Evolutionary conservation across 2,797 vertebrate genomes (phyloP).

Genomic region (Eulemur albifrons): DNA sequence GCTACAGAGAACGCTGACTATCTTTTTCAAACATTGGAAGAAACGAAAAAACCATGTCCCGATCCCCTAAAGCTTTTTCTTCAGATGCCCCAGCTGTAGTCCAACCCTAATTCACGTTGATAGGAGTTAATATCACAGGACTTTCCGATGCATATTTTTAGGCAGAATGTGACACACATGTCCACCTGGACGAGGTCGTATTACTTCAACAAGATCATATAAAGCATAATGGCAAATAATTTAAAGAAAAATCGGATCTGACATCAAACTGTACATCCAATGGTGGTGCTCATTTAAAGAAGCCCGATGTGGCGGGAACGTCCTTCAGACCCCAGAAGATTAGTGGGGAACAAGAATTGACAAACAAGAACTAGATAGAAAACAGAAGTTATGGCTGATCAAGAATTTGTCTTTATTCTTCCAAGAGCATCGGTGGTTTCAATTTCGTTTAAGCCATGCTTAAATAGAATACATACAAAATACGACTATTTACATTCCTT

Average conservation of each 20-base stretch:
- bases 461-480: slow-evolving; percentile 56
- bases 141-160: background rate
- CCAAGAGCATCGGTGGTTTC: background rate
- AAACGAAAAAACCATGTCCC: background rate
- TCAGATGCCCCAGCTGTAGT: background rate
- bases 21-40: background rate
- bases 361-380: background rate
- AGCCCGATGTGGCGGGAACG: background rate
- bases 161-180: background rate
- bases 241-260: background rate
- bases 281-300: background rate
- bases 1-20: background rate
- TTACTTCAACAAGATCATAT: background rate
- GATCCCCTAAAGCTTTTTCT: background rate
- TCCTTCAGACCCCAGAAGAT: background rate
- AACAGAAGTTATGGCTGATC: background rate
- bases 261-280: background rate
- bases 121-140: background rate
- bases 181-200: background rate
- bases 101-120: background rate
- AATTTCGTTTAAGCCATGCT: slow-evolving; percentile 33
- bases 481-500: background rate
- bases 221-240: background rate
- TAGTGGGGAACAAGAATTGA: background rate
- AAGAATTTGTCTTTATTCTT: slow-evolving; percentile 54